Percentiles rank a stretch among this genome's conserved stretches.
Evolutionary conservation across 2,797 vertebrate genomes (phyloP).

Genomic region (Platyrinchus mystaceus): DNA sequence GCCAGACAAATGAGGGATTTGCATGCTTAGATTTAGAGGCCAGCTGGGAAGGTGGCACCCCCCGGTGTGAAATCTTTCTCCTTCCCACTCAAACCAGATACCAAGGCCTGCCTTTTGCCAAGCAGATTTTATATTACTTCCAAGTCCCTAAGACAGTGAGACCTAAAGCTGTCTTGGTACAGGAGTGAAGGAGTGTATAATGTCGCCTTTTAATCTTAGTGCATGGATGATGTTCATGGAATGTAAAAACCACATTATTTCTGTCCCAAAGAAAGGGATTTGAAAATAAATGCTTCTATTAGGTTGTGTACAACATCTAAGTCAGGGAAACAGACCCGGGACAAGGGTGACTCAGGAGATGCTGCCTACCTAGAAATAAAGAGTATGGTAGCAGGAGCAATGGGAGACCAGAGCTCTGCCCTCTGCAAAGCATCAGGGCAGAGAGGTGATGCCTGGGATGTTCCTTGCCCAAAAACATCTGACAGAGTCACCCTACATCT

Average conservation of each 20-base stretch:
- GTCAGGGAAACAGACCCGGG: background rate
- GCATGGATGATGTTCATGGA: background rate
- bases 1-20: background rate
- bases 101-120: background rate
- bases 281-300: background rate
- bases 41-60: background rate
- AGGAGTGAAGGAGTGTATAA: fast-evolving
- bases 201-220: background rate
- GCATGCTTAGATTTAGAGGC: background rate
- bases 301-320: background rate
- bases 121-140: background rate
- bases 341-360: background rate
- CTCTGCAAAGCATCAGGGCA: background rate
- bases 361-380: background rate
- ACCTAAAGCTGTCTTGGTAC: background rate
- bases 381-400: background rate
- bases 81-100: background rate
- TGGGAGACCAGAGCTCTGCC: background rate
- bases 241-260: background rate
- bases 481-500: background rate
- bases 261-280: background rate
- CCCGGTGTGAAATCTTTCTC: background rate
- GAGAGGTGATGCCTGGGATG: background rate
- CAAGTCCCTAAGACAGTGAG: background rate
- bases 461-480: background rate